phyloP scores from a whole-genome alignment of 1,140 invertebrate genomes.

The Drosophila subpulchrella region DNA sequence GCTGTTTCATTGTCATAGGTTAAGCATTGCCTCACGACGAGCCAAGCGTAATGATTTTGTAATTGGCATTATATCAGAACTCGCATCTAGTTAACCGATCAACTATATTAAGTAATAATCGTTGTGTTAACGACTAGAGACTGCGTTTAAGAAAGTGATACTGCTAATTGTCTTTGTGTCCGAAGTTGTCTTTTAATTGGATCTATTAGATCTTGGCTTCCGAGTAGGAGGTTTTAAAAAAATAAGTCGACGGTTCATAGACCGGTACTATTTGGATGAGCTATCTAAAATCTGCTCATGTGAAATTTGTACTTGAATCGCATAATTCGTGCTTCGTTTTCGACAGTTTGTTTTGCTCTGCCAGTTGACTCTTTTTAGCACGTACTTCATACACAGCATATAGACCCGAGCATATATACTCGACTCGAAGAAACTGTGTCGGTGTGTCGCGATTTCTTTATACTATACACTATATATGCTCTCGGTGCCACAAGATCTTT shows the following conservation, averaged over 20 bases:
- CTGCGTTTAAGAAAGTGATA: conserved; percentile 19
- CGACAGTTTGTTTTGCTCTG: conserved; percentile 34
- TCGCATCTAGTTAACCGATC: conserved; percentile 16
- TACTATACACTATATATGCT: conserved; percentile 2
- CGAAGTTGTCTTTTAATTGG: conserved; percentile 17
- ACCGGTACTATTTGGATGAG: conserved; percentile 17
- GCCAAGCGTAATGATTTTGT: conserved; percentile 50
- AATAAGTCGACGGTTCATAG: conserved; percentile 7
- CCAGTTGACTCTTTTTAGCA: conserved; percentile 31
- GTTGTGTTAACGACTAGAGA: neutral
- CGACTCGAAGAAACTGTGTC: conserved; percentile 36
- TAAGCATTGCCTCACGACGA: conserved; percentile 56
- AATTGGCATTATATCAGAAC: conserved; percentile 53
- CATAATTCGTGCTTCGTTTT: conserved; percentile 45
- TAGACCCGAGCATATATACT: conserved; percentile 1
- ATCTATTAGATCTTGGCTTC: conserved; percentile 20
- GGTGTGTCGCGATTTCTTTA: conserved; percentile 60
- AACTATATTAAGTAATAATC: conserved; percentile 1
- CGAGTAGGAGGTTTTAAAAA: neutral
- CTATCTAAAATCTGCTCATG: neutral
- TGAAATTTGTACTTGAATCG: conserved; percentile 53
- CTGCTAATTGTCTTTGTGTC: conserved; percentile 26
- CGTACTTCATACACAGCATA: conserved; percentile 18
- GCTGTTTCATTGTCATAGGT: conserved; percentile 70
- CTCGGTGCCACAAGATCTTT: conserved; percentile 48